Evolutionary conservation across 2,888 invertebrate species (phyloP).

Genomic region (Eristalis pertinax): DNA sequence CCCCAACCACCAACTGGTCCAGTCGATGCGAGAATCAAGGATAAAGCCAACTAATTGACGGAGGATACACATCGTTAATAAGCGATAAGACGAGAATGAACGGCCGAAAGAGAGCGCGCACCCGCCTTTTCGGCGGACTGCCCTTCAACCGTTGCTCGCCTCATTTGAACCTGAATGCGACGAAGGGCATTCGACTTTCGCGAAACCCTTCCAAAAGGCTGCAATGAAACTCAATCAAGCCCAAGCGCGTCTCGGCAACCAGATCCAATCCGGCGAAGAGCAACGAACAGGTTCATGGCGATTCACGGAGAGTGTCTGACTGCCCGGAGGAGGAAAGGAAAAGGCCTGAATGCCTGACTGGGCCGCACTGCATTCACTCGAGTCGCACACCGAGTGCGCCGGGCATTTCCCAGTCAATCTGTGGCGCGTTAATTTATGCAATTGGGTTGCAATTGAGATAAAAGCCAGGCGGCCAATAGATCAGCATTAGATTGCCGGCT

Average conservation of each 20-base stretch:
- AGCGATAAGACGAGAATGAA: slow-evolving; percentile 20
- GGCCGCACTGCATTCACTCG: no score
- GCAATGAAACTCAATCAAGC: slow-evolving; percentile 42
- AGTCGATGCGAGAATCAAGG: slow-evolving; percentile 41
- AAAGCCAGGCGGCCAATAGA: background rate
- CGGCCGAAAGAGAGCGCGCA: slow-evolving; percentile 11
- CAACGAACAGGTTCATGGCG: slow-evolving; percentile 45
- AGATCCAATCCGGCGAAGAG: slow-evolving; percentile 1
- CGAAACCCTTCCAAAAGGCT: slow-evolving; percentile 32
- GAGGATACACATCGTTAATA: slow-evolving; percentile 59
- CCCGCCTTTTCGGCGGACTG: slow-evolving; percentile 37
- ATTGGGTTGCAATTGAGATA: background rate
- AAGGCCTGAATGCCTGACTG: no score
- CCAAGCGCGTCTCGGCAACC: slow-evolving; percentile 17
- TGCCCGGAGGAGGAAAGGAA: background rate
- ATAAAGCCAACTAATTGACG: slow-evolving; percentile 61
- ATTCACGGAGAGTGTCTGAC: slow-evolving; percentile 21
- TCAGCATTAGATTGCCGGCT: background rate
- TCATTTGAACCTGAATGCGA: slow-evolving; percentile 26
- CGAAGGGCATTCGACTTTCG: slow-evolving; percentile 59
- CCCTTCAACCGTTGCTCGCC: slow-evolving; percentile 38
- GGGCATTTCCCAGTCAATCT: background rate
- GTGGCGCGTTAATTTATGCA: background rate
- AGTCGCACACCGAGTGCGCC: background rate
- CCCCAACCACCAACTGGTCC: background rate